Evolutionary conservation across 2,888 invertebrate genomes (phyloP).

Genomic region (Noctua fimbriata): DNA sequence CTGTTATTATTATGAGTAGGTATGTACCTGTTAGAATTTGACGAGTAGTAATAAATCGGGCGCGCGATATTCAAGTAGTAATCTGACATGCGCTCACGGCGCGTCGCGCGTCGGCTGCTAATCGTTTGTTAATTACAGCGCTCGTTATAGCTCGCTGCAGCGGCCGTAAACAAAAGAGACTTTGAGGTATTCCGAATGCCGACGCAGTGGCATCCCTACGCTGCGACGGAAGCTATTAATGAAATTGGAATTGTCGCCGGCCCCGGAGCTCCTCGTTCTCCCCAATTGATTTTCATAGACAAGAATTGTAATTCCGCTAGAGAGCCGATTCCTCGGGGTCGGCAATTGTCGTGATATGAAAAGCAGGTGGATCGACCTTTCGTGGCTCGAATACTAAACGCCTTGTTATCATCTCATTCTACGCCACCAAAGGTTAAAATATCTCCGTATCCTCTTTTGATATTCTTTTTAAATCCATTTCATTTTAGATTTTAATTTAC

Average conservation of each 20-base stretch:
- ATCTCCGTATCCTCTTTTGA: conserved; percentile 79
- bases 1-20: not conserved
- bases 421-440: conserved; percentile 83
- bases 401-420: conserved; percentile 87
- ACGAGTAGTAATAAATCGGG: conserved; percentile 28
- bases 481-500: conserved; percentile 79
- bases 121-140: conserved; percentile 68
- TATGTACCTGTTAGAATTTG: not conserved
- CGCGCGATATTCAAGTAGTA: conserved; percentile 30
- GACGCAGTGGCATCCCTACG: conserved; percentile 74
- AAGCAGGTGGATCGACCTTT: conserved; percentile 88
- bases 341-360: conserved; percentile 89
- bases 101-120: conserved; percentile 47
- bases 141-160: conserved; percentile 62
- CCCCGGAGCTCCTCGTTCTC: conserved; percentile 80
- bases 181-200: conserved; percentile 62
- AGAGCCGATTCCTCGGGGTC: conserved; percentile 85
- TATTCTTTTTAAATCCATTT: conserved; percentile 78
- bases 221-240: conserved; percentile 85
- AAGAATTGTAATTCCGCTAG: conserved; percentile 86
- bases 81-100: conserved; percentile 26
- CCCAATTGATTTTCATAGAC: conserved; percentile 89
- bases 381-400: conserved; percentile 87
- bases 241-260: conserved; percentile 85
- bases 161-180: conserved; percentile 60